phyloP scores from a whole-genome alignment of 2,113 vertebrate species.

The Burhinus bistriatus region DNA sequence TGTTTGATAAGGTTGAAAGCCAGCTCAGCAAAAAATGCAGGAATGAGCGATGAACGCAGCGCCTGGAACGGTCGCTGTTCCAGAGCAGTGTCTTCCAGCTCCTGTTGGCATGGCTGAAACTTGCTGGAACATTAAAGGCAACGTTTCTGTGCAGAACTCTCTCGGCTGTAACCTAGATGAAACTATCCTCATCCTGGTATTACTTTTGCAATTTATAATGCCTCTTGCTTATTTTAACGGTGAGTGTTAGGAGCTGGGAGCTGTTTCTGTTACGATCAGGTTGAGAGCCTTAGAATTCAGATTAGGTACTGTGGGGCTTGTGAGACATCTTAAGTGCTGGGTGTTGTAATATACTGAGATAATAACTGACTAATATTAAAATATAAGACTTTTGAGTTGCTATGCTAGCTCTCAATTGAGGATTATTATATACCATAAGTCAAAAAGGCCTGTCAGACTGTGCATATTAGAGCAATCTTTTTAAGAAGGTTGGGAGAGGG shows the following conservation, averaged over 20 bases:
- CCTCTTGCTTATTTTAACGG: neutral
- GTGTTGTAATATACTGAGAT: neutral
- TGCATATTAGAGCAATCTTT: neutral
- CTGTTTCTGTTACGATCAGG: neutral
- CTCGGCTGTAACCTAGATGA: neutral
- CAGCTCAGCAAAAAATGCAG: neutral
- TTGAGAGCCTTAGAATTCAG: neutral
- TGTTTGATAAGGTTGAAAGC: neutral
- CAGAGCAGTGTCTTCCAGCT: neutral
- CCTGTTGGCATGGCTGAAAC: neutral
- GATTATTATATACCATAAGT: neutral
- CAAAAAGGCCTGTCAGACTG: neutral
- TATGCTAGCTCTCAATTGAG: neutral
- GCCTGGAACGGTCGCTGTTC: neutral
- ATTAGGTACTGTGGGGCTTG: neutral
- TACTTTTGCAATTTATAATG: neutral
- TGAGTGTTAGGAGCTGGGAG: neutral
- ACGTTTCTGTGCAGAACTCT: neutral
- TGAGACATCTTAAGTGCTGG: neutral
- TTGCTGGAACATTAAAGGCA: neutral
- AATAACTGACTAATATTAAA: constrained; percentile 4
- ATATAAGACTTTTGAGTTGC: neutral
- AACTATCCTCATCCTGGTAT: neutral
- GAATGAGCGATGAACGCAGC: neutral
- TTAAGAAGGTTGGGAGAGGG: neutral